Conservation (phyloP, 2,113 vertebrate species). For the Neopipo cinnamomea region DNA sequence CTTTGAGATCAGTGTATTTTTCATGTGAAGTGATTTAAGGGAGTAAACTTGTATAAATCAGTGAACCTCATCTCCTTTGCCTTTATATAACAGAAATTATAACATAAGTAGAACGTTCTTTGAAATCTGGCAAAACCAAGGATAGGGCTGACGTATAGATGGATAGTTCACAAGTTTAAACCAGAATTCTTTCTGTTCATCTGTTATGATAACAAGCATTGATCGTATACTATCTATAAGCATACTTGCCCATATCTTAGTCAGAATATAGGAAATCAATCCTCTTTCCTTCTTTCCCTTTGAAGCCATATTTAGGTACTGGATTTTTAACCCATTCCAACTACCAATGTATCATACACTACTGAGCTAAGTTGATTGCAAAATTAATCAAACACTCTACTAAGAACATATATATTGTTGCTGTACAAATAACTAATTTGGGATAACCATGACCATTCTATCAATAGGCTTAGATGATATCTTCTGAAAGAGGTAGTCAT, state of each 20-base stretch:
- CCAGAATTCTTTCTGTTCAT: neutral
- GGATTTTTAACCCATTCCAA: neutral
- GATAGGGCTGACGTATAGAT: neutral
- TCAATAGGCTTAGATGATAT: neutral
- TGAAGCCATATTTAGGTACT: neutral
- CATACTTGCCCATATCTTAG: neutral
- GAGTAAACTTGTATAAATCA: neutral
- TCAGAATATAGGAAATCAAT: neutral
- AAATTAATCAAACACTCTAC: neutral
- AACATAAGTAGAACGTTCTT: neutral
- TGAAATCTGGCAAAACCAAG: neutral
- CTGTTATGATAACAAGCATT: neutral
- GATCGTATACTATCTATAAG: neutral
- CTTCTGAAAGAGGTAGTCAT: neutral
- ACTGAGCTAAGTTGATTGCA: neutral
- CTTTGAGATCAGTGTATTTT: neutral
- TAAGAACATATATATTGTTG: neutral
- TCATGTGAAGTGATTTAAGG: neutral
- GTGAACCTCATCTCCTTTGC: neutral
- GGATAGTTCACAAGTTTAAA: neutral
- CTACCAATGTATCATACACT: rapidly evolving
- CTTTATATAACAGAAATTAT: neutral
- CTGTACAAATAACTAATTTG: neutral
- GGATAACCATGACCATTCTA: neutral
- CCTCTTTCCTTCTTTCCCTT: neutral